Percentiles rank a stretch among this genome's conserved stretches.
Conservation (phyloP, 2,797 vertebrate species). For the Leucoraja ocellata region DNA sequence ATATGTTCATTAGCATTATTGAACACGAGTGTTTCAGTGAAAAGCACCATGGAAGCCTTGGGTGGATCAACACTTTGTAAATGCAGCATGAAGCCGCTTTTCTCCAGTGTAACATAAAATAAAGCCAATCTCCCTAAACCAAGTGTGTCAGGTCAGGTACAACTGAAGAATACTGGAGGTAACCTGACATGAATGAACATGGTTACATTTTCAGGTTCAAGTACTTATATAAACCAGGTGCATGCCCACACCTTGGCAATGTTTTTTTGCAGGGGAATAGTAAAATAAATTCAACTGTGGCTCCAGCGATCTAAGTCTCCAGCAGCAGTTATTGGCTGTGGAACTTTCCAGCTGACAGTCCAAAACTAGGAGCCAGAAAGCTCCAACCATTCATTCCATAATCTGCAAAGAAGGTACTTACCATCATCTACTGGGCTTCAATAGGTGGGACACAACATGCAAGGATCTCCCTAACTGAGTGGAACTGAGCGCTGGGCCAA, state of each 20-base stretch:
- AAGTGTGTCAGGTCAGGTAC: neutral
- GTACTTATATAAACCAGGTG: too few relatives aligned
- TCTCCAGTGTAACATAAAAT: neutral
- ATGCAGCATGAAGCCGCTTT: neutral
- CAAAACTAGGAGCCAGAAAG: neutral
- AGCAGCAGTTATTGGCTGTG: neutral
- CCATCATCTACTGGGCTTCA: neutral
- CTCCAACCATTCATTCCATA: neutral
- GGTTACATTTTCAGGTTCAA: neutral
- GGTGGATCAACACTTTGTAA: neutral
- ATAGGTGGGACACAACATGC: neutral
- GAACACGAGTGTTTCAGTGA: slow-evolving; percentile 6
- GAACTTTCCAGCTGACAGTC: neutral
- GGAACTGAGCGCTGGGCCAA: neutral
- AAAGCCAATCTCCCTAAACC: neutral
- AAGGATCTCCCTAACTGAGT: neutral
- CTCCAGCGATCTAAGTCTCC: neutral
- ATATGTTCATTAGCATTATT: neutral
- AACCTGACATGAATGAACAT: neutral
- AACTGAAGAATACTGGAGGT: neutral
- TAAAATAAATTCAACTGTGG: neutral
- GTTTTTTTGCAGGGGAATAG: neutral
- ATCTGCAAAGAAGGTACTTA: slow-evolving; percentile 11
- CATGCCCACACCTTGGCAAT: neutral
- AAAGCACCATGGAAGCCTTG: slow-evolving; percentile 10